Percentiles rank a stretch among this genome's conserved stretches.
phyloP scores from a whole-genome alignment of 2,888 invertebrate genomes.

The Ormyrus pomaceus region DNA sequence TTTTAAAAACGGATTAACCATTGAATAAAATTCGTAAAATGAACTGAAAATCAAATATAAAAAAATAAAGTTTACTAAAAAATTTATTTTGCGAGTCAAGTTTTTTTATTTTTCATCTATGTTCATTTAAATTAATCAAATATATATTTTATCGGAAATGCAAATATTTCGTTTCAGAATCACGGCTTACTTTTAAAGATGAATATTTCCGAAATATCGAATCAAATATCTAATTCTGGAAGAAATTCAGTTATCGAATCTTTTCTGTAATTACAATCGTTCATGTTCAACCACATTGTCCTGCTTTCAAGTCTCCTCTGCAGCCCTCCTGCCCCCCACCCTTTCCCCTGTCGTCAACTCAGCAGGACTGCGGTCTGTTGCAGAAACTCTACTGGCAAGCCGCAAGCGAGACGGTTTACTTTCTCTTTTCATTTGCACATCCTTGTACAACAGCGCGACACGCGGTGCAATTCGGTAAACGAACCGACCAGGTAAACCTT shows the following conservation, averaged over 20 bases:
- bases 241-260: too few species aligned
- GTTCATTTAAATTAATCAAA: too few species aligned
- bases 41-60: too few species aligned
- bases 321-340: background rate
- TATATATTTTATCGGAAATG: too few species aligned
- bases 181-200: background rate
- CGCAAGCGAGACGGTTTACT: slow-evolving; percentile 46
- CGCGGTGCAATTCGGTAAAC: slow-evolving; percentile 42
- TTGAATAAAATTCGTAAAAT: too few species aligned
- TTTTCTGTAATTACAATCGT: slow-evolving; percentile 22
- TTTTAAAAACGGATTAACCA: too few species aligned
- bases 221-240: too few species aligned
- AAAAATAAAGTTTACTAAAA: too few species aligned
- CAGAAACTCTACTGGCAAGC: slow-evolving; percentile 40
- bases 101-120: too few species aligned
- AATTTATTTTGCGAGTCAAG: too few species aligned
- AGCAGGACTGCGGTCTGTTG: slow-evolving; percentile 33
- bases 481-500: slow-evolving; percentile 36
- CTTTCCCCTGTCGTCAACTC: slow-evolving; percentile 16
- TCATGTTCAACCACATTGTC: slow-evolving; percentile 17
- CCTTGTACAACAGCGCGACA: slow-evolving; percentile 27
- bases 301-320: background rate
- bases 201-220: too few species aligned
- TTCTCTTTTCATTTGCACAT: slow-evolving; percentile 54
- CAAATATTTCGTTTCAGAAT: background rate